Percentiles rank a stretch among this genome's conserved stretches.
These are phyloP conservation scores for Sclerurus mexicanus DNA, from an alignment of 2,113 vertebrate species.

Conservation along the genomic window DNA sequence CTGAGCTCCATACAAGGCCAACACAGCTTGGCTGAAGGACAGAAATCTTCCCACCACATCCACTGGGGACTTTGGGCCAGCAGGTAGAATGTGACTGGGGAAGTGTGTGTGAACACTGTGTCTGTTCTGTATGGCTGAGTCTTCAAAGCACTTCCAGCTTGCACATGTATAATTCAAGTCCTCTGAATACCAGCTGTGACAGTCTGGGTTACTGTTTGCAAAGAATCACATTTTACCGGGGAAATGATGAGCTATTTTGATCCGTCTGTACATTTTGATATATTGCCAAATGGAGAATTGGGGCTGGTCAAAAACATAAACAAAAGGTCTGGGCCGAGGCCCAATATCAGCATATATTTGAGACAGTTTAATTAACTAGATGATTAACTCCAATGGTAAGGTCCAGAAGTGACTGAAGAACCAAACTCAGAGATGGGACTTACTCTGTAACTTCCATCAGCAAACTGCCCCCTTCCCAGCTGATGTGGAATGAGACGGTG, in stretches of 20 bases:
- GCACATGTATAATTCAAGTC: slow-evolving; percentile 35
- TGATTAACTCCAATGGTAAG: not conserved
- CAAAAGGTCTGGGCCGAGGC: not conserved
- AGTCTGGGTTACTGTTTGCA: not conserved
- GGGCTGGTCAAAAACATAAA: not conserved
- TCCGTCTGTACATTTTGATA: not conserved
- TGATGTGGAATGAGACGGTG: not conserved
- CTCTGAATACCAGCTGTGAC: slow-evolving; percentile 9
- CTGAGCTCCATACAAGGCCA: not conserved
- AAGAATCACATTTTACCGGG: slow-evolving; percentile 7
- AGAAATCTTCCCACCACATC: not conserved
- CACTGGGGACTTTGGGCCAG: not conserved
- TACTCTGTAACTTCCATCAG: not conserved
- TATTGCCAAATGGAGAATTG: not conserved
- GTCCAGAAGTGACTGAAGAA: not conserved
- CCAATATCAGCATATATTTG: not conserved
- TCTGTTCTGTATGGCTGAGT: not conserved
- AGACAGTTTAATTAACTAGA: not conserved
- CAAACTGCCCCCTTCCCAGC: not conserved
- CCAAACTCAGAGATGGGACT: not conserved
- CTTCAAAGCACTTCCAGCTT: not conserved
- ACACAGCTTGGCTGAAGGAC: not conserved
- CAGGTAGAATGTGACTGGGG: not conserved
- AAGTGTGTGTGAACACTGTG: not conserved
- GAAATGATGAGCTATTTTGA: slow-evolving; percentile 5